Base-by-base conservation (phyloP, 2,888 invertebrate genomes). In the Anarsia innoxiella region DNA sequence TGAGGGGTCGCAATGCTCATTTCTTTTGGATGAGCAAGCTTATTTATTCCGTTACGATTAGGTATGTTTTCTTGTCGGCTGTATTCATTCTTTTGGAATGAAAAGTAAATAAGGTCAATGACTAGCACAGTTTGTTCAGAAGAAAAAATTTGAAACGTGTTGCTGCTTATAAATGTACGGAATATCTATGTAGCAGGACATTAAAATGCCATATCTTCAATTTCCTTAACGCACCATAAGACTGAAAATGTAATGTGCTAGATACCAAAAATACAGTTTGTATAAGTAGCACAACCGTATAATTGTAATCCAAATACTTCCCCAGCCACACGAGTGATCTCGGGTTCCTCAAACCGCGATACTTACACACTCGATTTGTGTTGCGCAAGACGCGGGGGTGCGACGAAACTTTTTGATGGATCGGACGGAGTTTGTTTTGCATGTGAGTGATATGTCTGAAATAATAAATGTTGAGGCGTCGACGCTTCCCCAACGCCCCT, bases 401-500 rank as follows among this genome's bases (percentile, higher is more conserved):
- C 59, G 62, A 67, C 56, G 63, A 76, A 83, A 83, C 80, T 83
- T 83, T 80, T 76, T 84, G 83, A 84, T 84, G 82, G 84, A 83
- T 84, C 80, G 79, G 82, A 79, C 77, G 62, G 77, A 83, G 83
- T 84, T 83, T 84, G 83, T 82, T 84, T 84, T 84, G 84, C 84
- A 84, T 84, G 83, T 78, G 83, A 83, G 84, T 83, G 84, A 84
- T 84, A 84, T 80, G 83, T 84, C 83, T 84, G 80, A 82, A 84
- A 83, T 84, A 84, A 84, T 84, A 84, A 84, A 84, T 83, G 83
- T 82, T 83, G 80, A 82, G 82, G 84, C 83, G 82, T 78, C 82
- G 80, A 73, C 76, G 76, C 73, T 69, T 72, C 76, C 74, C 75
- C 66, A 59, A 48, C 62, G 66, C 60, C 69, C 75, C 66, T 55